Conservation (phyloP, 2,888 invertebrate species). For the Cheilosia grossa region DNA sequence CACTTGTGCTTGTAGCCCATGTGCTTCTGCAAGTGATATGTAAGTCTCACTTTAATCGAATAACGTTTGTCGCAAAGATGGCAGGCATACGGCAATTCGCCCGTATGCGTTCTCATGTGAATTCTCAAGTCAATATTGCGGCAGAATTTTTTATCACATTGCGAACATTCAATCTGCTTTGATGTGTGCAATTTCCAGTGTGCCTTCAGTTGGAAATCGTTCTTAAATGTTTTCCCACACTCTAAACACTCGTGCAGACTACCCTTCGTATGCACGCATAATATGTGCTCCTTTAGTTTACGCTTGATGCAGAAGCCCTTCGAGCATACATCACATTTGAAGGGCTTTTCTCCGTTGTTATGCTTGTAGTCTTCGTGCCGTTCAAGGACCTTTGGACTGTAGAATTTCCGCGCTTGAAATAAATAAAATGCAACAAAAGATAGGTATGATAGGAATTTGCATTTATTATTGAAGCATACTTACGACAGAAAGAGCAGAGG, state of each 20-base stretch:
- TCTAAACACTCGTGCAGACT: conserved; percentile 74
- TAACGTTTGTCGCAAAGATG: conserved; percentile 76
- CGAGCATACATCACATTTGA: conserved; percentile 42
- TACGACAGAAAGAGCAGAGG: conserved; percentile 65
- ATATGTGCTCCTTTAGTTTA: conserved; percentile 45
- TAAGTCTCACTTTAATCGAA: conserved; percentile 76
- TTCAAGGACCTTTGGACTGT: conserved; percentile 59
- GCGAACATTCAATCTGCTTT: conserved; percentile 74
- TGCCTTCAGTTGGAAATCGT: conserved; percentile 75
- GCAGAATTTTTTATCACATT: conserved; percentile 76
- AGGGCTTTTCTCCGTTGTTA: conserved; percentile 36
- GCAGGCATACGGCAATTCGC: conserved; percentile 76
- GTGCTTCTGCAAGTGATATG: conserved; percentile 77
- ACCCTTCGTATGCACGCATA: conserved; percentile 53
- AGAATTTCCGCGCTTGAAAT: conserved; percentile 67
- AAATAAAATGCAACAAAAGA: background rate
- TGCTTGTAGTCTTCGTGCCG: conserved; percentile 74
- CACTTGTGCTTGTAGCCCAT: conserved; percentile 76
- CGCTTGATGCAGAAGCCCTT: conserved; percentile 46
- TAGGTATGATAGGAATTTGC: too few relatives aligned
- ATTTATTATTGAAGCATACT: conserved; percentile 1
- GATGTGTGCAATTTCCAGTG: conserved; percentile 76
- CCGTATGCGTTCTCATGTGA: conserved; percentile 77
- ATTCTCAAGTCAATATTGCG: conserved; percentile 76
- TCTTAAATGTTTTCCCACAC: conserved; percentile 77